Evolutionary conservation across 1,140 invertebrate species (phyloP), one percentile per base, ranked within the genome.

Genomic region (Neodiprion lecontei): DNA sequence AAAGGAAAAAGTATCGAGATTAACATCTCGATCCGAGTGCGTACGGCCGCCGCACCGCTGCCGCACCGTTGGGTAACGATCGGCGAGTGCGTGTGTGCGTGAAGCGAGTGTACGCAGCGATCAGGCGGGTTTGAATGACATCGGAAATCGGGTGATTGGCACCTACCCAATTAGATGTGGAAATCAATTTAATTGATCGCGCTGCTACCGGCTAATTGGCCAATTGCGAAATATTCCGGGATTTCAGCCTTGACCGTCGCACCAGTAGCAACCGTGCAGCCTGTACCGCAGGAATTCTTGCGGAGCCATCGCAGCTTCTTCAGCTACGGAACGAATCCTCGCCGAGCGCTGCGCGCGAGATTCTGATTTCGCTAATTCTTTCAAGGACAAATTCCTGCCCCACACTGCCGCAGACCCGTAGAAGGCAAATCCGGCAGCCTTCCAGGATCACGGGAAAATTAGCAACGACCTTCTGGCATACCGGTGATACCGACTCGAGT

Each of bases 101-200:
- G 28, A 61, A 9, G 11, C 53, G 53, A 61, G 53, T 9, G 7
- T 12, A 12, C 11, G 9, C n/a, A 17, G 53, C 53, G 28, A 40
- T 40, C 28, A 8, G 67, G 21, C 14, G 10, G 14, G 67, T 47
- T 69, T 21, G 67, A 69, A 47, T 69, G 67, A 69, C 67, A 23
- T 23, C 10, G 28, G 14, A 69, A 69, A 69, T 69, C 67, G 40
- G 10, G 40, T 69, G 67, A 69, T 69, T 69, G 67, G 67, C 67
- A 69, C 67, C 67, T 69, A 17, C 17, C 67, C 67, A 69, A 69
- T 69, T 69, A 69, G 67, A 69, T 14, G 67, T 47, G 53, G n/a
- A 17, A 61, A 61, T 61, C 53, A 61, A 61, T 61, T 61, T 61
- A 61, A 61, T 61, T 61, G 53, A 61, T 47, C 17, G 67, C 40